phyloP scores from a whole-genome alignment of 2,888 invertebrate species.

The Muscina levida region DNA sequence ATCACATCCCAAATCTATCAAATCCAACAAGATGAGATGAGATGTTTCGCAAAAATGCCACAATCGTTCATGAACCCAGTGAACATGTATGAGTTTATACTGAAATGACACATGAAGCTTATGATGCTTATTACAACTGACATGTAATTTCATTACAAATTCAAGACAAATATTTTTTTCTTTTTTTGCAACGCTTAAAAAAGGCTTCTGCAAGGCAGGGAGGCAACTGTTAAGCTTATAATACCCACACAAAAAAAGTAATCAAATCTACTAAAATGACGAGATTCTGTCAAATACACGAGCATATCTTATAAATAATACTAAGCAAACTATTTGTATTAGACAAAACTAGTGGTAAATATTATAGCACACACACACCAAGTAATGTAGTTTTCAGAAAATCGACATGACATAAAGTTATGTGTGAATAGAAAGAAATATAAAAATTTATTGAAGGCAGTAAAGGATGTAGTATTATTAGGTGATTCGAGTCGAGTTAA shows the following conservation, averaged over 20 bases:
- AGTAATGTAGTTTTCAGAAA: no score
- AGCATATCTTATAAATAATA: conserved; percentile 18
- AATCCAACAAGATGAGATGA: conserved; percentile 41
- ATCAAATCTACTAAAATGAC: conserved; percentile 45
- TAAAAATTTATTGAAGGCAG: no score
- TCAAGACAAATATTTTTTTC: conserved; percentile 60
- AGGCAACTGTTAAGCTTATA: neutral
- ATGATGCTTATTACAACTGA: conserved; percentile 72
- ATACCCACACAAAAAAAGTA: conserved; percentile 45
- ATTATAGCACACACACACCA: conserved; percentile 1
- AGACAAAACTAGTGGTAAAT: neutral
- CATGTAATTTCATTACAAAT: conserved; percentile 75
- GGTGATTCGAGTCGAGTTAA: no score
- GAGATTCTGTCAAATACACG: conserved; percentile 14
- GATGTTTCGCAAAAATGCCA: conserved; percentile 57
- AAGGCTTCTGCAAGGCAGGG: no score
- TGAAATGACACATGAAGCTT: conserved; percentile 40
- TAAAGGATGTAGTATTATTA: no score
- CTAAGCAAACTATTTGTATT: neutral
- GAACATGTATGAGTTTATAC: conserved; percentile 10
- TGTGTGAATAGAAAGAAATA: no score
- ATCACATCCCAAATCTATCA: conserved; percentile 60
- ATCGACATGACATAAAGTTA: no score
- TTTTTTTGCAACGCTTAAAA: no score
- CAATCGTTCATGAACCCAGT: conserved; percentile 24